A percentile compares a stretch with the other conserved stretches of the same genome.
Conservation (phyloP, 1,140 invertebrate species). For the Diachasma alloeum region DNA sequence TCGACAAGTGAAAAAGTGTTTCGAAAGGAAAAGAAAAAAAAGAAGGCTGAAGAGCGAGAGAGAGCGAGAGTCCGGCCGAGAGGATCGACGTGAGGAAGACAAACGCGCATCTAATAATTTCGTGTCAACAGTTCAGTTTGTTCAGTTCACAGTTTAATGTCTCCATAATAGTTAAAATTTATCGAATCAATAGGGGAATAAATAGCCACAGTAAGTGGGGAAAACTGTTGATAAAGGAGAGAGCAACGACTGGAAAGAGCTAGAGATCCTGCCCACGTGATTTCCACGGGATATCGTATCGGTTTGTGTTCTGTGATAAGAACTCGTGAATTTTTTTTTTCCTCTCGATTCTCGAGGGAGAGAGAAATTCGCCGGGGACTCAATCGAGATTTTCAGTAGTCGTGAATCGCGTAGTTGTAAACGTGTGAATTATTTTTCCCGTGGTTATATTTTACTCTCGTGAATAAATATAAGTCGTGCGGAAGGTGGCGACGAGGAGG, state of each 20-base stretch:
- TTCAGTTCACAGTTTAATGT: background rate
- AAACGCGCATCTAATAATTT: constrained; percentile 30
- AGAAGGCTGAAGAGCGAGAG: constrained; percentile 25
- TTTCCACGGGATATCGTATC: background rate
- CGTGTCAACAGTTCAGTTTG: constrained; percentile 13
- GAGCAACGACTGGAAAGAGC: background rate
- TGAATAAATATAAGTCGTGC: background rate
- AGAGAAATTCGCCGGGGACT: background rate
- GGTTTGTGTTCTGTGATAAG: background rate
- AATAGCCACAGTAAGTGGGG: too few species aligned
- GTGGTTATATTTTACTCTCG: background rate
- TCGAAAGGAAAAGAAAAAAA: background rate
- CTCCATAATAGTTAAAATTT: background rate
- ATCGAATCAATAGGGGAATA: too few species aligned
- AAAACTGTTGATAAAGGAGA: too few species aligned
- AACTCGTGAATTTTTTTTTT: background rate
- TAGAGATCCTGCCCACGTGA: background rate
- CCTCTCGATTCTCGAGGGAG: background rate
- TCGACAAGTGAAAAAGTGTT: constrained; percentile 1
- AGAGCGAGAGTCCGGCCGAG: constrained; percentile 21
- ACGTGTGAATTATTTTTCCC: background rate
- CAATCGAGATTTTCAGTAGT: background rate
- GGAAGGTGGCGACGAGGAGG: background rate
- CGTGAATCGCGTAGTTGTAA: background rate
- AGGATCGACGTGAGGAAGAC: constrained; percentile 3